These are phyloP conservation scores for Drosophila auraria DNA, from an alignment of 1,140 invertebrate species.

Conservation along the genomic window DNA sequence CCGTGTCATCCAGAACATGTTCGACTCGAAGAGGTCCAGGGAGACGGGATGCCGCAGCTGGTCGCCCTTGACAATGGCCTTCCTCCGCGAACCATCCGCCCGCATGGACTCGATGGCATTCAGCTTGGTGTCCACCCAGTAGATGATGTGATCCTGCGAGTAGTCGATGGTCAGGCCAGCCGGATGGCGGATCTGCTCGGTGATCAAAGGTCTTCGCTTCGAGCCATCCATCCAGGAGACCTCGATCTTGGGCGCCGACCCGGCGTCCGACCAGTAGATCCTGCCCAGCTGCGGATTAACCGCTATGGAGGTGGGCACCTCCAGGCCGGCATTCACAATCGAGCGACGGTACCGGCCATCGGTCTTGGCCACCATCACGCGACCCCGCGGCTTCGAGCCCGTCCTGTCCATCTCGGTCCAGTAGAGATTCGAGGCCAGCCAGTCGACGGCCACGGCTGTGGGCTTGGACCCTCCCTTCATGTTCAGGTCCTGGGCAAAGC, in stretches of 20 bases:
- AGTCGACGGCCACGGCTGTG: constrained; percentile 94
- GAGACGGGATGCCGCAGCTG: constrained; percentile 92
- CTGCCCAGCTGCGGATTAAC: constrained; percentile 94
- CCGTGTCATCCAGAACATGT: constrained; percentile 94
- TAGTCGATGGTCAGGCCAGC: constrained; percentile 96
- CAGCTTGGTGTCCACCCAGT: constrained; percentile 98
- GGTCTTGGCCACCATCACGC: constrained; percentile 94
- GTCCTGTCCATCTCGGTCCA: constrained; percentile 95
- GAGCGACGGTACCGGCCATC: constrained; percentile 95
- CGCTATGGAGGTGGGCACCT: constrained; percentile 93
- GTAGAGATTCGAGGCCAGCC: constrained; percentile 96
- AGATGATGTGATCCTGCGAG: constrained; percentile 94
- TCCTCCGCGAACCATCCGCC: constrained; percentile 92
- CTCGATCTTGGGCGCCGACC: constrained; percentile 94
- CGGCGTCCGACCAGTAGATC: constrained; percentile 96
- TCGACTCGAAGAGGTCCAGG: constrained; percentile 96
- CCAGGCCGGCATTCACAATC: constrained; percentile 89
- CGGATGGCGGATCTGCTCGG: constrained; percentile 92
- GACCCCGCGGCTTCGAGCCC: constrained; percentile 89
- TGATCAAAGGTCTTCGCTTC: constrained; percentile 92
- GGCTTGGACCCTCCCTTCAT: constrained; percentile 93
- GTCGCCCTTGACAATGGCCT: constrained; percentile 90
- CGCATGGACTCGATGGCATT: constrained; percentile 96
- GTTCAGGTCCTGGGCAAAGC: constrained; percentile 95
- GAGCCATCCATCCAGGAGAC: constrained; percentile 98